Evolutionary conservation across 2,113 vertebrate genomes (phyloP).

Genomic region (Halcyon senegalensis): DNA sequence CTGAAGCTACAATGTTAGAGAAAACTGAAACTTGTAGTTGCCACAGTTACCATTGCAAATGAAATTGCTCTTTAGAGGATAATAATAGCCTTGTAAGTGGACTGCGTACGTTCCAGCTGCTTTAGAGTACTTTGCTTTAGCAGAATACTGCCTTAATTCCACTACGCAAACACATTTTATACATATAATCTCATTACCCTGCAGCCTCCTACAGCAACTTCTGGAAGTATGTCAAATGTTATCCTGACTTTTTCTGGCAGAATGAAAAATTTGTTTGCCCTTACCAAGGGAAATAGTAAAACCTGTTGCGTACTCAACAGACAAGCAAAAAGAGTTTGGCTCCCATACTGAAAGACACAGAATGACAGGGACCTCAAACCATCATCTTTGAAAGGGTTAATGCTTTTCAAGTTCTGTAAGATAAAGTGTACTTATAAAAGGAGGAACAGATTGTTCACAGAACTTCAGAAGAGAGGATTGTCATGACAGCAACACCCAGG

Average conservation of each 20-base stretch:
- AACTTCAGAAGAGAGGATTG: not conserved
- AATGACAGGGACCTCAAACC: not conserved
- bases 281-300: not conserved
- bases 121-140: not conserved
- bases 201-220: not conserved
- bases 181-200: fast-evolving
- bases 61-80: not conserved
- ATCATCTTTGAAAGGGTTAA: not conserved
- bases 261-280: not conserved
- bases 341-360: not conserved
- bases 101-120: not conserved
- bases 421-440: not conserved
- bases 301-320: not conserved
- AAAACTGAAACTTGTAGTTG: not conserved
- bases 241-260: not conserved
- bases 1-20: not conserved
- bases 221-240: not conserved
- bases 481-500: not conserved
- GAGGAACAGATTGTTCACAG: not conserved
- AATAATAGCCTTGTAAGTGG: not conserved
- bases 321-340: not conserved
- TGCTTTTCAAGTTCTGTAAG: not conserved
- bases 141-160: no score
- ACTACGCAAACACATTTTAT: not conserved
- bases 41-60: not conserved